phyloP scores from a whole-genome alignment of 2,888 invertebrate genomes.

The Rugalucina vietnamica region DNA sequence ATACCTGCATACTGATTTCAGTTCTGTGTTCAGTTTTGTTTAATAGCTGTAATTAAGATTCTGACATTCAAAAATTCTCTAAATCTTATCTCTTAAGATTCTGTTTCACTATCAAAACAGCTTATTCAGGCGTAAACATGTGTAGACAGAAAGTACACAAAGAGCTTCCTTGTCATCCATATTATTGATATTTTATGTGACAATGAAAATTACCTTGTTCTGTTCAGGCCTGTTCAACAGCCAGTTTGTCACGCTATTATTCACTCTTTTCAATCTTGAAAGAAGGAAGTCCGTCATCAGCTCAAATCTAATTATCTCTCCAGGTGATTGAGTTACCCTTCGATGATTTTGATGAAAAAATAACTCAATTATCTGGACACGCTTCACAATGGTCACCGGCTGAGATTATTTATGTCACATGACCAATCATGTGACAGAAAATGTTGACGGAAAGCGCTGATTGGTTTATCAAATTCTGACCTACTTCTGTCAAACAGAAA shows the following conservation, averaged over 20 bases:
- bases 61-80: background rate
- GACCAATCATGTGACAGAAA: slow-evolving; percentile 55
- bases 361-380: too few species aligned
- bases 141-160: too few species aligned
- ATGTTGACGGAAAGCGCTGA: background rate
- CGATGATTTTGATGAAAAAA: too few species aligned
- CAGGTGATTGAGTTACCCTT: too few species aligned
- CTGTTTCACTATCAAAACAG: background rate
- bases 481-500: background rate
- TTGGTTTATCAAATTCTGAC: slow-evolving; percentile 11
- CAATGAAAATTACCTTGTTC: background rate
- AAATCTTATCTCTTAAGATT: background rate
- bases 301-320: too few species aligned
- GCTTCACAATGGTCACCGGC: background rate
- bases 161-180: background rate
- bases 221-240: background rate
- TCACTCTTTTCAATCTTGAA: background rate
- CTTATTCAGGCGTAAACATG: too few species aligned
- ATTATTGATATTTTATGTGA: background rate
- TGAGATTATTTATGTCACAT: slow-evolving; percentile 17
- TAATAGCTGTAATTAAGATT: background rate
- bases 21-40: too few species aligned
- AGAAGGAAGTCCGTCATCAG: background rate
- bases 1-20: too few species aligned
- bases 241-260: background rate